A percentile compares a stretch with the other conserved stretches of the same genome.
These are phyloP conservation scores for Mesorhabditis sp. DNA, from an alignment of 2,888 invertebrate species.

Conservation along the genomic window DNA sequence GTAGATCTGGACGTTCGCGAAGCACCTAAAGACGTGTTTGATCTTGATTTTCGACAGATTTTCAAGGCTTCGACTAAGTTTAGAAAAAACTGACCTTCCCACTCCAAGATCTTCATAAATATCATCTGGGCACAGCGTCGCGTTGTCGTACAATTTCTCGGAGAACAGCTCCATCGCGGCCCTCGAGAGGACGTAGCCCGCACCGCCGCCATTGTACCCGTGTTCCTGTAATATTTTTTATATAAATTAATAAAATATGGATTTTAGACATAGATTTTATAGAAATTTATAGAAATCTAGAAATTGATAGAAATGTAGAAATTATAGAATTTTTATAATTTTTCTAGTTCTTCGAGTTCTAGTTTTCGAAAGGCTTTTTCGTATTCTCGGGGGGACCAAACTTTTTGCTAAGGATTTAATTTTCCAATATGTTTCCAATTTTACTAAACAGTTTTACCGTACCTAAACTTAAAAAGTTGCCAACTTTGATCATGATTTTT, in stretches of 20 bases:
- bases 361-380: not conserved
- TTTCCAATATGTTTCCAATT: no score
- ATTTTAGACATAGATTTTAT: not conserved
- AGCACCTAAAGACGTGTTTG: slow-evolving; percentile 1
- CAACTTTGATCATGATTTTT: no score
- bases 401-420: not conserved
- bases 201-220: slow-evolving; percentile 32
- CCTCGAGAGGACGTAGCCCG: slow-evolving; percentile 27
- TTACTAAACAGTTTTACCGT: no score
- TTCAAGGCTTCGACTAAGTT: not conserved
- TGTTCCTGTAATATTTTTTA: slow-evolving; percentile 11
- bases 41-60: not conserved
- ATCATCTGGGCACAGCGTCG: slow-evolving; percentile 21
- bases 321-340: not conserved
- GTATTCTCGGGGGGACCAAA: not conserved
- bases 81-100: slow-evolving; percentile 11
- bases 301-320: not conserved
- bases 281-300: not conserved
- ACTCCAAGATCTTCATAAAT: slow-evolving; percentile 31
- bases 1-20: slow-evolving; percentile 20
- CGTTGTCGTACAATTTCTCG: slow-evolving; percentile 20
- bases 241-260: no score
- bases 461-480: no score
- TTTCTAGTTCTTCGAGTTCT: not conserved
- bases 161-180: slow-evolving; percentile 23